Evolutionary conservation across 2,888 invertebrate species (phyloP).

Genomic region (Drosophila macrothrix): DNA sequence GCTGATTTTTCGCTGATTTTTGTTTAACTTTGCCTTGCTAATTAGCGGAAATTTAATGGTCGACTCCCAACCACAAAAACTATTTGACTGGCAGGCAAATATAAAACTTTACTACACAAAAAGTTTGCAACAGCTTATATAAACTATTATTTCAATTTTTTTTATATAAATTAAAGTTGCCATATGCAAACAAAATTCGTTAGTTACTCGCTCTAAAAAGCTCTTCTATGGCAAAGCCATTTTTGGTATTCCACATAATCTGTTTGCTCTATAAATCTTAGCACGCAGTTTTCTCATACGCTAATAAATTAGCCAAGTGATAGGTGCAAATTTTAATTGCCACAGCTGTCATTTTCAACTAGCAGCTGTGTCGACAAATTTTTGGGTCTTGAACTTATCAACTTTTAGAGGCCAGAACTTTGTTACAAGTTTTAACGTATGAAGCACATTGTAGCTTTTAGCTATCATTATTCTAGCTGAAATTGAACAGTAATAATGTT

Average conservation of each 20-base stretch:
- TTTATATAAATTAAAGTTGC: background rate
- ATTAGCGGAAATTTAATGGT: conserved; percentile 59
- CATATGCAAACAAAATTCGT: background rate
- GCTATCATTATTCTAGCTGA: background rate
- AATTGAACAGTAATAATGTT: no score
- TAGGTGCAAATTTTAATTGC: conserved; percentile 3
- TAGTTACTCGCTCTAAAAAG: background rate
- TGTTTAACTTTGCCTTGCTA: conserved; percentile 62
- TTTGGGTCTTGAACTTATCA: background rate
- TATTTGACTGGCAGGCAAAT: conserved; percentile 18
- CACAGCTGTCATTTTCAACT: background rate
- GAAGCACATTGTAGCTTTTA: background rate
- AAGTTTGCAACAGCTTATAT: background rate
- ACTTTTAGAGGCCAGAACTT: background rate
- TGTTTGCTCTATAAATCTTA: background rate
- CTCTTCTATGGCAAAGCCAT: no score
- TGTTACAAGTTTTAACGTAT: background rate
- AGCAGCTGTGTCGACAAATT: background rate
- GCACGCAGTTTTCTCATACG: background rate
- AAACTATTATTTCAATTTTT: background rate
- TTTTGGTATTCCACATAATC: background rate
- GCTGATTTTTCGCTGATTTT: conserved; percentile 69
- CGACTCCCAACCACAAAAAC: conserved; percentile 1
- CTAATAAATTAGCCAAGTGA: conserved; percentile 1
- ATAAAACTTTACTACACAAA: background rate